phyloP scores from a whole-genome alignment of 2,113 vertebrate genomes.

The Anarrhichthys ocellatus region DNA sequence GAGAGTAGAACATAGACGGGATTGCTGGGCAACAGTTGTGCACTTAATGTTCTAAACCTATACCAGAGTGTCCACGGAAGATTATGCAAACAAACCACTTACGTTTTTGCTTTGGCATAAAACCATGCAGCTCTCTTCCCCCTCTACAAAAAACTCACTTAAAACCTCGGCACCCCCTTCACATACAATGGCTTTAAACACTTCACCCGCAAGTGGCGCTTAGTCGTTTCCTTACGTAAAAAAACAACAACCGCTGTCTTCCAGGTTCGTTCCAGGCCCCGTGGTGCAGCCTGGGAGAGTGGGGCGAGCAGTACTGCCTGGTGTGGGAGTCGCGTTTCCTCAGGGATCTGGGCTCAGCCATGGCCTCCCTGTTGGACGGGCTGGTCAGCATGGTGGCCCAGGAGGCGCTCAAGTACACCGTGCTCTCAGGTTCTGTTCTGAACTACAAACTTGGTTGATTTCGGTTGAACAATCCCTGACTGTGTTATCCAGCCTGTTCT shows the following conservation, averaged over 20 bases:
- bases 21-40: not conserved
- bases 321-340: conserved; percentile 97
- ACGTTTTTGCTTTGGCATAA: conserved; percentile 31
- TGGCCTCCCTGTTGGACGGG: conserved; percentile 91
- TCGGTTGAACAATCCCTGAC: not conserved
- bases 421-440: conserved; percentile 86
- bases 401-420: conserved; percentile 95
- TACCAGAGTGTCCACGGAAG: not conserved
- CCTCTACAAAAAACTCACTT: conserved; percentile 8
- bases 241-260: conserved; percentile 19
- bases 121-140: conserved; percentile 7
- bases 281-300: conserved; percentile 88
- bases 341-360: conserved; percentile 89
- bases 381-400: conserved; percentile 94
- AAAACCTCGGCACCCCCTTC: conserved; percentile 40
- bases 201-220: conserved; percentile 51
- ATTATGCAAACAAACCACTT: conserved; percentile 52
- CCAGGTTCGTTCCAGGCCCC: conserved; percentile 89
- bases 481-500: not conserved
- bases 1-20: not conserved
- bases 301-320: conserved; percentile 94
- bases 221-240: not conserved
- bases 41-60: conserved; percentile 19
- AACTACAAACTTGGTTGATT: not conserved
- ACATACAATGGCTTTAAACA: conserved; percentile 19